Percentiles rank a stretch among this genome's conserved stretches.
Conservation (phyloP, 2,113 vertebrate species). For the Macroglossus sobrinus region DNA sequence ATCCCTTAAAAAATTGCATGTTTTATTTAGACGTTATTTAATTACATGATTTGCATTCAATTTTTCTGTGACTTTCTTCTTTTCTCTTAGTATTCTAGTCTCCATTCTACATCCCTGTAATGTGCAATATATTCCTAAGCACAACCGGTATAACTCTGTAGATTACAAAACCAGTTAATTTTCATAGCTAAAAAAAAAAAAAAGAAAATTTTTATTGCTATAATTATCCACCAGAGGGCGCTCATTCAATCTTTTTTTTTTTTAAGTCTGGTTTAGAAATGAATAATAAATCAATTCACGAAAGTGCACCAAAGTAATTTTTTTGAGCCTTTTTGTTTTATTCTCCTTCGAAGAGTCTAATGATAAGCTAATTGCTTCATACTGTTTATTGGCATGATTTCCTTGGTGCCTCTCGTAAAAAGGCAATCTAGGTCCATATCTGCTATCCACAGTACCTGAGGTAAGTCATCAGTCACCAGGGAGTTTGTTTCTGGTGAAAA, state of each 20-base stretch:
- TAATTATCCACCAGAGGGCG: slow-evolving; percentile 31
- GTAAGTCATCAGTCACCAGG: not conserved
- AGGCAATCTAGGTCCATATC: not conserved
- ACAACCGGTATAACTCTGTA: not conserved
- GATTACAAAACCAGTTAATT: not conserved
- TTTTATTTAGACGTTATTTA: not conserved
- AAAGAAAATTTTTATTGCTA: not conserved
- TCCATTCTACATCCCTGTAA: not conserved
- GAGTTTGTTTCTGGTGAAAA: not conserved
- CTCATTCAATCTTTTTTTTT: not conserved
- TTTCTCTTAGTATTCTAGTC: not conserved
- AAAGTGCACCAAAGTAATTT: not conserved
- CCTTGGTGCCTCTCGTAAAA: not conserved
- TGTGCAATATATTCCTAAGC: not conserved
- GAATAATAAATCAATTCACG: not conserved
- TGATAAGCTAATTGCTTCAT: not conserved
- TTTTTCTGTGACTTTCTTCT: not conserved
- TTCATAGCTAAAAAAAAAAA: not conserved
- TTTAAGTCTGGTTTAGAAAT: not conserved
- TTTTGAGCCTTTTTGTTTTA: not conserved
- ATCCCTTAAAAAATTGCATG: not conserved
- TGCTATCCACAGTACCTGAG: not conserved
- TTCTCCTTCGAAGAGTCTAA: not conserved
- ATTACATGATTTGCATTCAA: not conserved
- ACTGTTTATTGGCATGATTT: not conserved